These are phyloP conservation scores for Oscheius sp. DNA, from an alignment of 1,140 invertebrate genomes.

Conservation along the genomic window DNA sequence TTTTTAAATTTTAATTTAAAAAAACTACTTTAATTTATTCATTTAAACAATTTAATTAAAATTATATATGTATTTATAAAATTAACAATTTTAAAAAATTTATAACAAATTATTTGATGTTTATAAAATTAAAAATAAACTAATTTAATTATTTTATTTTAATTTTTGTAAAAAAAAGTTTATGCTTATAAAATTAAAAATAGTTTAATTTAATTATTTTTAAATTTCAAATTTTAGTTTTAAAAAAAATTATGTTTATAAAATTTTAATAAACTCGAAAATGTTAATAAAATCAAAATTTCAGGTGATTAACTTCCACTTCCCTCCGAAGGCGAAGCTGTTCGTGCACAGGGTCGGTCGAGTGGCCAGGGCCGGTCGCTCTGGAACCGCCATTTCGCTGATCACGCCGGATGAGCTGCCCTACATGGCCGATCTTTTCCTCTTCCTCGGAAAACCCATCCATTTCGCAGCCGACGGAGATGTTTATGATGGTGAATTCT, in stretches of 20 bases:
- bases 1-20: too few relatives aligned
- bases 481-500: conserved; percentile 36
- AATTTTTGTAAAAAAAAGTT: too few relatives aligned
- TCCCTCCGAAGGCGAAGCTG: conserved; percentile 91
- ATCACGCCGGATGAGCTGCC: conserved; percentile 83
- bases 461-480: conserved; percentile 44
- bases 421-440: conserved; percentile 85
- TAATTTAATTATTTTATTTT: too few relatives aligned
- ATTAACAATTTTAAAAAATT: too few relatives aligned
- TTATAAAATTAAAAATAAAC: too few relatives aligned
- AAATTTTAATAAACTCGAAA: background rate
- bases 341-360: conserved; percentile 97
- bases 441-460: conserved; percentile 75
- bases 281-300: background rate
- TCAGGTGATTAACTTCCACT: conserved; percentile 92
- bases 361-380: conserved; percentile 78
- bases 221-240: too few relatives aligned
- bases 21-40: too few relatives aligned
- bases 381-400: conserved; percentile 63
- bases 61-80: too few relatives aligned
- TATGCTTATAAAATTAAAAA: background rate
- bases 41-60: too few relatives aligned
- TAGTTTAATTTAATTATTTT: background rate
- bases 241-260: too few relatives aligned
- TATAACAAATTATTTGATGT: too few relatives aligned